A percentile compares a stretch with the other conserved stretches of the same genome.
Evolutionary conservation across 2,888 invertebrate species (phyloP).

Genomic region (Bellardia pandia): DNA sequence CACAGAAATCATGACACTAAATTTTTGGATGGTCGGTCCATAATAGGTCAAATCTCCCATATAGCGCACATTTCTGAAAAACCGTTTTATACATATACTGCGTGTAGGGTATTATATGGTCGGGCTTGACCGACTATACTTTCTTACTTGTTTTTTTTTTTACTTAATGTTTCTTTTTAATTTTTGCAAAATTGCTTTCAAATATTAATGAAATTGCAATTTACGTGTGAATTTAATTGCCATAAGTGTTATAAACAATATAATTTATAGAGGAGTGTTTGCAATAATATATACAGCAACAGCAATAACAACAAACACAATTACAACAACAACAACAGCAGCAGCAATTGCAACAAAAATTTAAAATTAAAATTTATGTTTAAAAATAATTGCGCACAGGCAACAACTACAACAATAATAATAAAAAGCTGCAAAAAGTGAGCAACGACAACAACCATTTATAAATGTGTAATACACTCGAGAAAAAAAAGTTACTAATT

Average conservation of each 20-base stretch:
- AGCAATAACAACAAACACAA: constrained; percentile 29
- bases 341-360: constrained; percentile 29
- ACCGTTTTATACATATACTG: constrained; percentile 15
- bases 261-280: constrained; percentile 72
- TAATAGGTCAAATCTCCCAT: no score
- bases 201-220: constrained; percentile 73
- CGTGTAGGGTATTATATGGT: no score
- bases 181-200: constrained; percentile 68
- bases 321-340: not conserved
- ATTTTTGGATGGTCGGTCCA: no score
- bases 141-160: no score
- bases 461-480: constrained; percentile 48
- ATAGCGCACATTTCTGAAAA: no score
- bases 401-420: constrained; percentile 23
- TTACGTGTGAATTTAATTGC: constrained; percentile 74
- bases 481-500: constrained; percentile 39
- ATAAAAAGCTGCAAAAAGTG: constrained; percentile 38
- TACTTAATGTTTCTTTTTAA: constrained; percentile 28
- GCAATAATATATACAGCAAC: constrained; percentile 53
- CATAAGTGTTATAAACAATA: constrained; percentile 73
- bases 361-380: constrained; percentile 64
- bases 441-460: constrained; percentile 31
- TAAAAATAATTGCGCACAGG: constrained; percentile 67
- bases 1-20: no score
- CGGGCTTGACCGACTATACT: no score